Percentiles rank a stretch among this genome's conserved stretches.
phyloP scores from a whole-genome alignment of 2,888 invertebrate species.

The Physocephala rufipes region DNA sequence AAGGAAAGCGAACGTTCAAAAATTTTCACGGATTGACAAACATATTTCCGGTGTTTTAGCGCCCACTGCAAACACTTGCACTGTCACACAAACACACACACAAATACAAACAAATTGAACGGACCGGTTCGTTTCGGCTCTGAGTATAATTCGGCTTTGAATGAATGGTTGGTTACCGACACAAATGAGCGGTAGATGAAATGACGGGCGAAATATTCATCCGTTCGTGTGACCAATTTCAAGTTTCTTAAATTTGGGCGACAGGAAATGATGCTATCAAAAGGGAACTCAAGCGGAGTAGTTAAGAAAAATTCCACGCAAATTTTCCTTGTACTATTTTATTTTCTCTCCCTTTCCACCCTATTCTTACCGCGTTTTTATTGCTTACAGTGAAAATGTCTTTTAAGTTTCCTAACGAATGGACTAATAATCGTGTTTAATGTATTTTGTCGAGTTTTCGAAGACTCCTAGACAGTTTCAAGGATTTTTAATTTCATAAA shows the following conservation, averaged over 20 bases:
- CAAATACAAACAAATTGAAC: constrained; percentile 2
- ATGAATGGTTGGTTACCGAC: neutral
- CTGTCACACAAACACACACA: neutral
- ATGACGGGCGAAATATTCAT: neutral
- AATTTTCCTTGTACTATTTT: neutral
- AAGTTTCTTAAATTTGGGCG: neutral
- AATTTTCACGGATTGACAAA: constrained; percentile 46
- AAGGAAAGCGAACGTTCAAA: constrained; percentile 33
- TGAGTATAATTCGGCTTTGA: no score
- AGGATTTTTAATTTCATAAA: neutral
- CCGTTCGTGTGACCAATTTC: constrained; percentile 3
- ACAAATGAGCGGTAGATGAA: neutral
- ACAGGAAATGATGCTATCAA: constrained; percentile 9
- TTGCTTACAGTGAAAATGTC: neutral
- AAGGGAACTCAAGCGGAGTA: neutral
- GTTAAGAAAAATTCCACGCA: constrained; percentile 4
- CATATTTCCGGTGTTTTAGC: constrained; percentile 47
- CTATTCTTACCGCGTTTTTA: neutral
- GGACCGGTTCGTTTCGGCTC: neutral
- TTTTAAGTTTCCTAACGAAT: neutral
- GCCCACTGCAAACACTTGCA: neutral
- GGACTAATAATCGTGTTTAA: constrained; percentile 18
- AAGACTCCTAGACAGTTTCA: constrained; percentile 12
- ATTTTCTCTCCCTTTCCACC: neutral
- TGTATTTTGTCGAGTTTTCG: constrained; percentile 12